Percentiles rank a stretch among this genome's conserved stretches.
phyloP scores from a whole-genome alignment of 2,888 invertebrate species.

The Drosophila infuscata region DNA sequence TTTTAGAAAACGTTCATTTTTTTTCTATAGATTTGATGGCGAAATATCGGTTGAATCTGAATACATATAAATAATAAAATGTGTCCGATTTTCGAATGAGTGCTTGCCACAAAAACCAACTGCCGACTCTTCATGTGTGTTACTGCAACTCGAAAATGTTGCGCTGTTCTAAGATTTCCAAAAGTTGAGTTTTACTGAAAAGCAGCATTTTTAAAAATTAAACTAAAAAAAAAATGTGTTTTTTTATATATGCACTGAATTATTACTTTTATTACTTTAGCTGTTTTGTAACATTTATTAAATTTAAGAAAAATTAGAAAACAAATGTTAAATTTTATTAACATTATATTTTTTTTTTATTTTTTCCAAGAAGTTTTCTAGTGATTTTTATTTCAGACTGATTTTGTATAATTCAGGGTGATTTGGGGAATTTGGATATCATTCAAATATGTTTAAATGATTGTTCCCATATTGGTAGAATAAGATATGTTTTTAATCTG shows the following conservation, averaged over 20 bases:
- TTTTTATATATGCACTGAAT: background rate
- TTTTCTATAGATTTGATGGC: conserved; percentile 18
- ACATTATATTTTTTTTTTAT: no score
- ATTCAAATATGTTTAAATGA: no score
- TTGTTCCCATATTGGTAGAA: no score
- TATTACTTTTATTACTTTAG: background rate
- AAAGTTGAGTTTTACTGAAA: background rate
- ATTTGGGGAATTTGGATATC: background rate
- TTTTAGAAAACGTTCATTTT: conserved; percentile 9
- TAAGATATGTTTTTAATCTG: no score
- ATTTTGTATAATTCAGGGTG: background rate
- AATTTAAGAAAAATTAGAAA: no score
- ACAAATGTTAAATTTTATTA: no score
- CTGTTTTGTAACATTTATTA: no score
- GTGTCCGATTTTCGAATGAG: conserved; percentile 52
- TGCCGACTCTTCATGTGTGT: background rate
- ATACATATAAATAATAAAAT: background rate
- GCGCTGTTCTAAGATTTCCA: background rate
- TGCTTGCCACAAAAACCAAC: conserved; percentile 36
- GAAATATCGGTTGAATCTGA: background rate
- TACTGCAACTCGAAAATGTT: background rate
- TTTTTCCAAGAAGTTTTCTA: no score
- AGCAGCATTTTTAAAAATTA: background rate
- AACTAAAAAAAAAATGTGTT: background rate
- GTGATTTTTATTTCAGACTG: background rate